Conservation (phyloP, 2,888 invertebrate species). For the Nesidiocoris tenuis region DNA sequence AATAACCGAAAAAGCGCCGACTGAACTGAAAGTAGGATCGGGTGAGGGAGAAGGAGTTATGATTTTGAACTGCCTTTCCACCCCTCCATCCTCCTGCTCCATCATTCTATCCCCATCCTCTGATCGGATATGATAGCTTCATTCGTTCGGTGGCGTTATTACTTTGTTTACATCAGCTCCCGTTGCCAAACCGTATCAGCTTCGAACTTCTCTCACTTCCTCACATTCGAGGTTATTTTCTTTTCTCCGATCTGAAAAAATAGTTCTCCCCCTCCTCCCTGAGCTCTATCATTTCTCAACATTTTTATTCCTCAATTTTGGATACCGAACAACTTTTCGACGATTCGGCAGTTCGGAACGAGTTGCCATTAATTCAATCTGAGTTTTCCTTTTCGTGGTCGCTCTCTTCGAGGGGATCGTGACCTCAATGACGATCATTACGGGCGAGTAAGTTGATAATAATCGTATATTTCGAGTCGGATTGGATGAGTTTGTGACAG, state of each 20-base stretch:
- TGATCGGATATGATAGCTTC: conserved; percentile 33
- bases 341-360: background rate
- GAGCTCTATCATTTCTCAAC: background rate
- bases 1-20: background rate
- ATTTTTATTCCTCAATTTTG: background rate
- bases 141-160: conserved; percentile 23
- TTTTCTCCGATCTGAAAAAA: background rate
- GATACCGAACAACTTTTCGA: background rate
- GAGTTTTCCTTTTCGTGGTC: background rate
- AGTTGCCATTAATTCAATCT: background rate
- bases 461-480: background rate
- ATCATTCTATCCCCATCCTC: background rate
- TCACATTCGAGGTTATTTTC: conserved; percentile 7
- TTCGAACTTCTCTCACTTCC: conserved; percentile 3
- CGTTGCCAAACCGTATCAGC: background rate
- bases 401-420: background rate
- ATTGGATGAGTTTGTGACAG: no score
- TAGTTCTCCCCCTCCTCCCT: background rate
- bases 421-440: background rate
- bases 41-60: background rate
- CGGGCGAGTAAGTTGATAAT: background rate
- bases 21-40: background rate
- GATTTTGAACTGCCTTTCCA: conserved; percentile 1
- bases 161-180: conserved; percentile 30
- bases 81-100: background rate